Percentiles rank a stretch among this genome's conserved stretches.
Evolutionary conservation across 2,797 vertebrate species (phyloP).

Genomic region (Etheostoma nigrum): DNA sequence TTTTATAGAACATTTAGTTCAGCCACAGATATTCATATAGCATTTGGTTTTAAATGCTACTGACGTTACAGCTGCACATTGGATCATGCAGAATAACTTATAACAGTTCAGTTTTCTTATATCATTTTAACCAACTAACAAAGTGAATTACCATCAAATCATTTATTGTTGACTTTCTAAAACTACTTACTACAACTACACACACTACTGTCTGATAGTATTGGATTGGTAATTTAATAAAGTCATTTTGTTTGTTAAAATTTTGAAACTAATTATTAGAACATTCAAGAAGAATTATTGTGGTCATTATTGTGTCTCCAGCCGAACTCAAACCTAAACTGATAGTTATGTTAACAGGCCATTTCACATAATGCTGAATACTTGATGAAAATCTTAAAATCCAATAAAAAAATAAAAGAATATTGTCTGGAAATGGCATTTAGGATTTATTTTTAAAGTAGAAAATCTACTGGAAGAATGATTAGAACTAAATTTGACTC

Average conservation of each 20-base stretch:
- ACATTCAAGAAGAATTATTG: not conserved
- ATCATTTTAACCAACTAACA: not conserved
- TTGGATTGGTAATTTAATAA: not conserved
- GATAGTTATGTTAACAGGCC: not conserved
- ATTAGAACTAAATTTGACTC: not conserved
- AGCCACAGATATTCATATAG: not conserved
- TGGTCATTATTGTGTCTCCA: no score
- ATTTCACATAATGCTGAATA: not conserved
- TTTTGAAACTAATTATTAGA: not conserved
- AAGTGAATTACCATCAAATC: not conserved
- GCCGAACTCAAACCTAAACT: no score
- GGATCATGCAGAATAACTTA: not conserved
- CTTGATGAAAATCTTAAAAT: not conserved
- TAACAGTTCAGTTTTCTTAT: not conserved
- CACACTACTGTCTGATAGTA: no score
- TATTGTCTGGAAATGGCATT: not conserved
- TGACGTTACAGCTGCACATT: not conserved
- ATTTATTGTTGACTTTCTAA: not conserved
- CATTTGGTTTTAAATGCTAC: not conserved
- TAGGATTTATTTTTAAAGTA: not conserved
- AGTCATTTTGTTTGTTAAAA: not conserved
- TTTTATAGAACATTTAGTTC: not conserved
- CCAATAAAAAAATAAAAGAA: not conserved
- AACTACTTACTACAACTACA: no score
- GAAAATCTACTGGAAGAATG: not conserved